These are phyloP conservation scores for Teleiodes luculella DNA, from an alignment of 2,888 invertebrate genomes.

Conservation along the genomic window DNA sequence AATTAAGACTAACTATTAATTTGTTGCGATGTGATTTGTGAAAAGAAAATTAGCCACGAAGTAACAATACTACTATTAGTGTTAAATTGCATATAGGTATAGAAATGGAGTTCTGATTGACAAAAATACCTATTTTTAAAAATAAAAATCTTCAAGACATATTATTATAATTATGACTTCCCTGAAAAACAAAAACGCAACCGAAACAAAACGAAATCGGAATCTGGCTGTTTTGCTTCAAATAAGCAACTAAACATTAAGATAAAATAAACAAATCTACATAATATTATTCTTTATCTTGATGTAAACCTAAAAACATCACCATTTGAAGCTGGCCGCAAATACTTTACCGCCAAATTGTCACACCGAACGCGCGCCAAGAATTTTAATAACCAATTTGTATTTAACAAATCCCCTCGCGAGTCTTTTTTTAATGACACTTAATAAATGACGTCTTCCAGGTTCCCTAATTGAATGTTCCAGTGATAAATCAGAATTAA, in stretches of 20 bases:
- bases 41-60: background rate
- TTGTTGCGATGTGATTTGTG: background rate
- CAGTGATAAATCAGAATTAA: slow-evolving; percentile 53
- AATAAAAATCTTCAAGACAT: too few relatives aligned
- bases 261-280: too few relatives aligned
- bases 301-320: slow-evolving; percentile 4
- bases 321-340: slow-evolving; percentile 13
- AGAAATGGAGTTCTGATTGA: too few relatives aligned
- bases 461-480: slow-evolving; percentile 56
- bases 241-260: too few relatives aligned
- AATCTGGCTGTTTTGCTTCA: too few relatives aligned
- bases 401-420: slow-evolving; percentile 65
- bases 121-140: too few relatives aligned
- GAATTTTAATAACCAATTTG: slow-evolving; percentile 77
- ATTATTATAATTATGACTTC: too few relatives aligned
- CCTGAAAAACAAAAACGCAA: too few relatives aligned
- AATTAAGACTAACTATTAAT: background rate
- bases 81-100: too few relatives aligned
- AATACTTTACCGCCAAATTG: slow-evolving; percentile 33
- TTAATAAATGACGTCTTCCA: slow-evolving; percentile 47
- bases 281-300: too few relatives aligned
- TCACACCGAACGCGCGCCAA: slow-evolving; percentile 46
- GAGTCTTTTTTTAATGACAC: slow-evolving; percentile 32
- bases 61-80: background rate
- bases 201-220: too few relatives aligned